phyloP scores from a whole-genome alignment of 2,888 invertebrate species.

The Oxystoma pomonae region DNA sequence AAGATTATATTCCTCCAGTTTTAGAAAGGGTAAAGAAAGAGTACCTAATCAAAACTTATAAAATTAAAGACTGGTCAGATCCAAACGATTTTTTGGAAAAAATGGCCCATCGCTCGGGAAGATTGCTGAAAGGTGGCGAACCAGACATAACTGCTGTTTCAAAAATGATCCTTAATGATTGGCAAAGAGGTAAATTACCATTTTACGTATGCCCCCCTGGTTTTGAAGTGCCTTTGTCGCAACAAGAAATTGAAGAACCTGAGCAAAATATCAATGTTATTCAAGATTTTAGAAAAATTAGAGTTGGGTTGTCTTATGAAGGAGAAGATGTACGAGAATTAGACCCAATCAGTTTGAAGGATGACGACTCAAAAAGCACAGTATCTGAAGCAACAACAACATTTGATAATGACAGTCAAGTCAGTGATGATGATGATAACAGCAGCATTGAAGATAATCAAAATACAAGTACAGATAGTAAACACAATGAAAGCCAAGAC shows the following conservation, averaged over 20 bases:
- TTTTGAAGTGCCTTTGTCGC: slow-evolving; percentile 63
- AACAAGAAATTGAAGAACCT: slow-evolving; percentile 33
- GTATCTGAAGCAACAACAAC: slow-evolving; percentile 19
- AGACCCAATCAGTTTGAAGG: slow-evolving; percentile 43
- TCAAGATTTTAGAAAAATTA: slow-evolving; percentile 81
- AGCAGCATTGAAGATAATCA: background rate
- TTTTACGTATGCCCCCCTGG: slow-evolving; percentile 89
- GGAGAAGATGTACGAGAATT: slow-evolving; percentile 57
- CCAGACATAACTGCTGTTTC: slow-evolving; percentile 87
- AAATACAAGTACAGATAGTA: too few relatives aligned
- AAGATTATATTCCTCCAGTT: slow-evolving; percentile 88
- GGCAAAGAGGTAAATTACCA: slow-evolving; percentile 96
- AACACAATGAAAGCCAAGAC: background rate
- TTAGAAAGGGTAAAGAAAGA: slow-evolving; percentile 83
- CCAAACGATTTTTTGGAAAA: slow-evolving; percentile 88
- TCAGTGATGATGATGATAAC: slow-evolving; percentile 27
- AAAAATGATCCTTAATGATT: slow-evolving; percentile 96
- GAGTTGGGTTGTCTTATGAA: slow-evolving; percentile 54
- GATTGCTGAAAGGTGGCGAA: slow-evolving; percentile 94
- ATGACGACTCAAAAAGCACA: slow-evolving; percentile 1
- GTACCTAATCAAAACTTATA: slow-evolving; percentile 88
- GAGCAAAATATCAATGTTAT: slow-evolving; percentile 55
- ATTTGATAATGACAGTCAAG: slow-evolving; percentile 2
- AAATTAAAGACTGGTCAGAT: slow-evolving; percentile 75
- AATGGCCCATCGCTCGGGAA: slow-evolving; percentile 80